Base-by-base conservation (phyloP, 92 coral and sea anemone genomes). In the Parazoanthus atlanticus region DNA sequence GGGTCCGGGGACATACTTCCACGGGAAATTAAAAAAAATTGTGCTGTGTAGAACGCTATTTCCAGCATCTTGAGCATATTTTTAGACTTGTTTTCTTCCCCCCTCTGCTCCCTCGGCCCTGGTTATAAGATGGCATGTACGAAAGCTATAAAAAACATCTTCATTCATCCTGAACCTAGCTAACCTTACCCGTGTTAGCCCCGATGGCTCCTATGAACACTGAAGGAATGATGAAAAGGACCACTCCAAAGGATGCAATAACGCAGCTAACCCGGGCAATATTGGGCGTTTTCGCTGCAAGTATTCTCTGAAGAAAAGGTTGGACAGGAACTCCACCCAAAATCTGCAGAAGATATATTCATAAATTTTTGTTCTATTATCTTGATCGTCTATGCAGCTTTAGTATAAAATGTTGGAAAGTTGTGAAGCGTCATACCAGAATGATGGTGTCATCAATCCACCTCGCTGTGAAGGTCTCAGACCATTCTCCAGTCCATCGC, bases 281-380 rank as follows among this genome's bases (percentile, higher is more conserved):
- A 25, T 56, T 88, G 1, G 97, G 88, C 6, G 94, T 95, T 84
- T 93, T 95, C 29, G 97, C 93, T 25, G 99, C 93, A 71, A 97
- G 79, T 28, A 93, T 96, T 61, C 99, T 88, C 76, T 97, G 99
- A 84, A 97, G 94, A 81, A 93, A 97, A 15, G 92, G 94, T 86
- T 95, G 97, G 93, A 96, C 94, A 4, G 99, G 99, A 11, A 97
- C 79, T 21, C 96, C 99, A 56, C 99, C 99, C 47, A 92, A 93
- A 29, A 90, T 86, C 99, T 96, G 46, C 19, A 41, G 16, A 41
- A 70, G 13, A 83, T 28, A 36, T 30, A 2, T 74, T 74, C 5
- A 21, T 6, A 36, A 74, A 21, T 32, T 36, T 16, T 16, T 36
- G 19, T 76, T 43, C n/a, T 5, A 40, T 8, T 9, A 23, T 43